Conservation (phyloP, 1,140 invertebrate species). For the Plectus sambesii region DNA sequence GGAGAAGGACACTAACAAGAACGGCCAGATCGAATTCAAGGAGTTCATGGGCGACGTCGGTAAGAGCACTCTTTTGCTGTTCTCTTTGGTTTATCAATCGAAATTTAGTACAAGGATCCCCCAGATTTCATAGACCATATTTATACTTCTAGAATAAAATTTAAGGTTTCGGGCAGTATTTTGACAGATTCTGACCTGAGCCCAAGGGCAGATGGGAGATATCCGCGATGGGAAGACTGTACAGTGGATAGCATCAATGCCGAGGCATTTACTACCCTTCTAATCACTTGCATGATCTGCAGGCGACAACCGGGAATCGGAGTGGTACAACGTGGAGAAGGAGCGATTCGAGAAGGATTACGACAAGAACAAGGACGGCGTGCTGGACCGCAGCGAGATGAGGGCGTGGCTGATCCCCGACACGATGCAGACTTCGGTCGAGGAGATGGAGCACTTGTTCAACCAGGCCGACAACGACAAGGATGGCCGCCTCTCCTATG, state of each 20-base stretch:
- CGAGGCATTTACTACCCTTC: not conserved
- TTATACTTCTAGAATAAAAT: no score
- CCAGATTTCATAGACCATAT: no score
- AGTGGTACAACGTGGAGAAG: conserved; percentile 70
- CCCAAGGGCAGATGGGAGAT: conserved; percentile 6
- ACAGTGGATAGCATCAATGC: not conserved
- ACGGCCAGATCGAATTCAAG: conserved; percentile 54
- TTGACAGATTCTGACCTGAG: conserved; percentile 17
- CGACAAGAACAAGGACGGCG: conserved; percentile 74
- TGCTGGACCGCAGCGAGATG: conserved; percentile 66
- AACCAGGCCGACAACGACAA: conserved; percentile 73
- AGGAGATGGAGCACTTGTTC: conserved; percentile 84
- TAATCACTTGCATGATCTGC: no score
- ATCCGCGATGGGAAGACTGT: not conserved
- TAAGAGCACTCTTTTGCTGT: conserved; percentile 2
- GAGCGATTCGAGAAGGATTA: conserved; percentile 78
- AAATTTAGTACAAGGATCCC: no score
- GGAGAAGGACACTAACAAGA: conserved; percentile 71
- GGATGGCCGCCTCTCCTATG: conserved; percentile 66
- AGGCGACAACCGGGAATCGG: conserved; percentile 60
- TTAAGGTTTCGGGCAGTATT: no score
- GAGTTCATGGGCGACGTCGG: conserved; percentile 45
- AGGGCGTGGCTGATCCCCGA: conserved; percentile 79
- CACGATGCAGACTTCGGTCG: conserved; percentile 68
- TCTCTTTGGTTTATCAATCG: conserved; percentile 4